Evolutionary conservation across 92 coral and sea anemone species (phyloP).

Genomic region (Phenganax stokvisi): DNA sequence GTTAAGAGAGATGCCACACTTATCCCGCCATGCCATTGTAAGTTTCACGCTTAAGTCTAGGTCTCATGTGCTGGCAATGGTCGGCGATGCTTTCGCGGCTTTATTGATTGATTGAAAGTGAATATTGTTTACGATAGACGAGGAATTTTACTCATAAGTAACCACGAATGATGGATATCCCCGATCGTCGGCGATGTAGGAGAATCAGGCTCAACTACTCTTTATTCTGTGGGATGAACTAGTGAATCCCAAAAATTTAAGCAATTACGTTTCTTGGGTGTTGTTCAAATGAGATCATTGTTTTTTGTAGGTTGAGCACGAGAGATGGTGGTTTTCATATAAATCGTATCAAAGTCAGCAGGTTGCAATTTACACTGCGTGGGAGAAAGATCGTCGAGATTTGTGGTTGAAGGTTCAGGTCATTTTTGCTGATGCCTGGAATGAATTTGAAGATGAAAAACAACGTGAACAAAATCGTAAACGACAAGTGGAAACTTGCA

Average conservation of each 20-base stretch:
- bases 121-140: too few species aligned
- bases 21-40: conserved; percentile 72
- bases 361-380: conserved; percentile 64
- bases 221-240: too few species aligned
- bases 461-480: conserved; percentile 59
- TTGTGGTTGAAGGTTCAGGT: conserved; percentile 76
- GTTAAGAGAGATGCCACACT: conserved; percentile 83
- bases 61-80: neutral
- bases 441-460: conserved; percentile 67
- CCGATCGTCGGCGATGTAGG: too few species aligned
- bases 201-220: too few species aligned
- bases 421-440: conserved; percentile 89
- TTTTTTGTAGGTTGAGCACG: conserved; percentile 77
- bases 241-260: too few species aligned
- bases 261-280: too few species aligned
- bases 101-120: too few species aligned
- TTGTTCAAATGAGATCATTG: neutral
- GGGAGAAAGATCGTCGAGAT: conserved; percentile 78
- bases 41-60: neutral
- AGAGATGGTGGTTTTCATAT: conserved; percentile 77
- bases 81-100: neutral
- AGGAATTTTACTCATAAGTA: too few species aligned
- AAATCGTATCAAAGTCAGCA: conserved; percentile 76
- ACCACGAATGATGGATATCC: too few species aligned
- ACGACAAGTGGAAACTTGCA: conserved; percentile 78